These are phyloP conservation scores for Terrapene triunguis DNA, from an alignment of 2,113 vertebrate genomes.

Conservation along the genomic window DNA sequence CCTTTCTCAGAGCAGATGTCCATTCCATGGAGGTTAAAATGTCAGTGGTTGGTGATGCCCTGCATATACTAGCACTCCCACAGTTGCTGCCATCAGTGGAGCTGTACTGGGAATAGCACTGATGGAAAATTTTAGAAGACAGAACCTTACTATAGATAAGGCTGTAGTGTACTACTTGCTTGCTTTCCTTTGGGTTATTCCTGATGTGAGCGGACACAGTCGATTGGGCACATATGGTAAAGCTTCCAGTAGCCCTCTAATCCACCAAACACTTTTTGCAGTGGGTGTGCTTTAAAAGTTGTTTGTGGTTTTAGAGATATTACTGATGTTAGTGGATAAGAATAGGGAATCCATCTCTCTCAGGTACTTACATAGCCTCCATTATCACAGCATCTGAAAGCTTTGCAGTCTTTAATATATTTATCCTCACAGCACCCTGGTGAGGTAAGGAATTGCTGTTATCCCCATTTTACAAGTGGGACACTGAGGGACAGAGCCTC, in stretches of 20 bases:
- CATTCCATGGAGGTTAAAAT: not conserved
- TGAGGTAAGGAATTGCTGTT: not conserved
- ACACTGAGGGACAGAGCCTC: not conserved
- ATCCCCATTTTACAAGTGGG: not conserved
- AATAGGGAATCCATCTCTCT: not conserved
- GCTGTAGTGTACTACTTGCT: not conserved
- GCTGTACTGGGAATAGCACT: not conserved
- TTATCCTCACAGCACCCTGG: not conserved
- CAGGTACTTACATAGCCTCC: not conserved
- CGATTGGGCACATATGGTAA: rapidly evolving
- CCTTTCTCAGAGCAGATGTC: not conserved
- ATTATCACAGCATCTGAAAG: not conserved
- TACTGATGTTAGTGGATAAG: not conserved
- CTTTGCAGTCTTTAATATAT: not conserved
- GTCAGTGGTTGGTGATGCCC: not conserved
- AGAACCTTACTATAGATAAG: not conserved
- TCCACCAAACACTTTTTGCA: not conserved
- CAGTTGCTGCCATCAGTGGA: not conserved
- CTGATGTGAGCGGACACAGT: rapidly evolving
- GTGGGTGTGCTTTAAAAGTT: not conserved
- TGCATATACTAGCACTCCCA: rapidly evolving
- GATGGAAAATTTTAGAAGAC: not conserved
- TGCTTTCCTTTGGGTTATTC: not conserved
- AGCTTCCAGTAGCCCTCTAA: not conserved
- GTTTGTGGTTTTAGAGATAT: not conserved